Conservation (phyloP, 2,888 invertebrate genomes). For the Dasysyrphus tricinctus region DNA sequence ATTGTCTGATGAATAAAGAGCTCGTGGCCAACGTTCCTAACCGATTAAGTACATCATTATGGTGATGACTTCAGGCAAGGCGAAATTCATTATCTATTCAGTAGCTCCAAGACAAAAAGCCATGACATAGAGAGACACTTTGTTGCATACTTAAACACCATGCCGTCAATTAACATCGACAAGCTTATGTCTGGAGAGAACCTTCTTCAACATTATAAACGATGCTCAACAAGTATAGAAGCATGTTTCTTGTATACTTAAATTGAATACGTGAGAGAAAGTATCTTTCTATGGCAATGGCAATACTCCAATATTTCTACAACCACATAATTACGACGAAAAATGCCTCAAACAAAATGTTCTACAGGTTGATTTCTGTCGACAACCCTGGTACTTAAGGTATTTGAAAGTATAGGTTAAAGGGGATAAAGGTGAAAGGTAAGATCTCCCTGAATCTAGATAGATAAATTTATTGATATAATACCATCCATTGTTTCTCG, state of each 20-base stretch:
- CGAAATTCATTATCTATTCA: constrained; percentile 19
- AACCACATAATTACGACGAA: constrained; percentile 27
- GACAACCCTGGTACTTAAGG: constrained; percentile 18
- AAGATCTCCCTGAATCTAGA: background rate
- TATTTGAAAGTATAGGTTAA: constrained; percentile 9
- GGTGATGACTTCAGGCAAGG: constrained; percentile 1
- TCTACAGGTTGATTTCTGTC: constrained; percentile 56
- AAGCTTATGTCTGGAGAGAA: constrained; percentile 32
- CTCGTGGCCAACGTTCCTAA: background rate
- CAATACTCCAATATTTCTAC: background rate
- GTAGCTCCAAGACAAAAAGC: constrained; percentile 3
- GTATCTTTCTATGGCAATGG: constrained; percentile 8
- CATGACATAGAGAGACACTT: constrained; percentile 16
- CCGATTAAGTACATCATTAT: background rate
- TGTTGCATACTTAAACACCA: constrained; percentile 22
- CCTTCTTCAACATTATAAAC: background rate
- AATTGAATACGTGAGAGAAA: constrained; percentile 53
- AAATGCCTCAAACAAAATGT: constrained; percentile 27
- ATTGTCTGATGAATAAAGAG: background rate
- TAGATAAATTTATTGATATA: background rate
- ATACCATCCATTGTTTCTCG: background rate
- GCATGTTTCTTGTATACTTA: constrained; percentile 41
- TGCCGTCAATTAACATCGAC: constrained; percentile 61
- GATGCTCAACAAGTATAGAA: constrained; percentile 56
- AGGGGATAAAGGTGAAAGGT: background rate